These are phyloP conservation scores for Pegoplata infirma DNA, from an alignment of 2,888 invertebrate genomes.

Conservation along the genomic window DNA sequence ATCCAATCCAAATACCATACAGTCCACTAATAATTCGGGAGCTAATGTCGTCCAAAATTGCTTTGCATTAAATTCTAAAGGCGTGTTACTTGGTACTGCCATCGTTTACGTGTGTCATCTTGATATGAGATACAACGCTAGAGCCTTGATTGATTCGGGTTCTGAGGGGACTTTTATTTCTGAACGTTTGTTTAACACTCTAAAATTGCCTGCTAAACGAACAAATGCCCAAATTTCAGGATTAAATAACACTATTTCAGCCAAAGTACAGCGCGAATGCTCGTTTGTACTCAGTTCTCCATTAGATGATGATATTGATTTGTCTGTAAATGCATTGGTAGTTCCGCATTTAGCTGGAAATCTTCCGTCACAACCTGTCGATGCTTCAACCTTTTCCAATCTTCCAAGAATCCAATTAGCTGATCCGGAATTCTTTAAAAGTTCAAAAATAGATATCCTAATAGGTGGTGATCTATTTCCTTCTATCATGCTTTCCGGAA, in stretches of 20 bases:
- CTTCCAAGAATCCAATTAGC: neutral
- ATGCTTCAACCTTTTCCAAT: neutral
- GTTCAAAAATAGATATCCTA: constrained; percentile 18
- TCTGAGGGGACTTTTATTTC: constrained; percentile 55
- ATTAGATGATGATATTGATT: neutral
- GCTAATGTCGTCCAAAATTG: too few relatives aligned
- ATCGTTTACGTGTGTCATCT: constrained; percentile 7
- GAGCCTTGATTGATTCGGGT: constrained; percentile 48
- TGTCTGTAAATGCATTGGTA: neutral
- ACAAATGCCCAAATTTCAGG: constrained; percentile 23
- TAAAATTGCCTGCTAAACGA: constrained; percentile 11
- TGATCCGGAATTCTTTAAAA: too few relatives aligned
- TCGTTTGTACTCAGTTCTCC: constrained; percentile 5
- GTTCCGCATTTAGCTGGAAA: neutral
- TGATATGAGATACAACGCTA: neutral
- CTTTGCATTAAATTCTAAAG: neutral
- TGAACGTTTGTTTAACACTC: neutral
- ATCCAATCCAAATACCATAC: neutral
- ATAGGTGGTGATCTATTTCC: too few relatives aligned
- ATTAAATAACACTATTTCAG: constrained; percentile 23
- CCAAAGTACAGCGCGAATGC: constrained; percentile 4
- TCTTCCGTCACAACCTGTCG: neutral
- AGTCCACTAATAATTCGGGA: constrained; percentile 29
- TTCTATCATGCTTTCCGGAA: too few relatives aligned
- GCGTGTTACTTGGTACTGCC: constrained; percentile 37